Conservation (phyloP, 2,113 vertebrate species). For the Brachirus orientalis region DNA sequence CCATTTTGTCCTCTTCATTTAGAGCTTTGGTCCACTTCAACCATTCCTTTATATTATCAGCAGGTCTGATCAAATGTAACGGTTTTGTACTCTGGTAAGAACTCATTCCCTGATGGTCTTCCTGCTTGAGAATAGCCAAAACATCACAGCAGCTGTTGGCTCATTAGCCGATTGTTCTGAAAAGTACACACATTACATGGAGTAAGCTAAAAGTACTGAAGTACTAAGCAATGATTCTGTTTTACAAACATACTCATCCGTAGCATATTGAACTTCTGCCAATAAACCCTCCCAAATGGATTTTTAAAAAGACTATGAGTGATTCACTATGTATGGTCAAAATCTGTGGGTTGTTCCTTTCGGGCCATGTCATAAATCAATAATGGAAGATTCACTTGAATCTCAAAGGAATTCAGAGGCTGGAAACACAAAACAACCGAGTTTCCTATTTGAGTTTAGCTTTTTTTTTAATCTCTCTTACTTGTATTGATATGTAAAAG, state of each 20-base stretch:
- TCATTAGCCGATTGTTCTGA: conserved; percentile 34
- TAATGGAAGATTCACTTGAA: background rate
- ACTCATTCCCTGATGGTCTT: conserved; percentile 32
- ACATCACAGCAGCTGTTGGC: conserved; percentile 34
- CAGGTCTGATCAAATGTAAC: conserved; percentile 2
- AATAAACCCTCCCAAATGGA: too few species aligned
- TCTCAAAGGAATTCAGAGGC: background rate
- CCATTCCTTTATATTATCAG: conserved; percentile 27
- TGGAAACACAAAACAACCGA: too few species aligned
- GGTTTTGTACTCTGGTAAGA: conserved; percentile 36
- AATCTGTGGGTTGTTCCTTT: background rate
- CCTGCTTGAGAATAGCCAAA: conserved; percentile 34
- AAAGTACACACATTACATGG: too few species aligned
- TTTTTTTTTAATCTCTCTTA: too few species aligned
- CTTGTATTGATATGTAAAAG: too few species aligned
- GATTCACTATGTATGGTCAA: conserved; percentile 11
- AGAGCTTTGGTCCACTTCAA: conserved; percentile 27
- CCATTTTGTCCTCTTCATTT: conserved; percentile 39
- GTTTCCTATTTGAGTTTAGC: too few species aligned
- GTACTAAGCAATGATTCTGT: too few species aligned
- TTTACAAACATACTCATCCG: too few species aligned
- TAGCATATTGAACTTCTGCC: too few species aligned
- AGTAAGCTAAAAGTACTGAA: too few species aligned
- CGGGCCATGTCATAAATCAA: conserved; percentile 1
- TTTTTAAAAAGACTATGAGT: background rate